These are phyloP conservation scores for Burhinus bistriatus DNA, from an alignment of 2,113 vertebrate genomes.

Conservation along the genomic window DNA sequence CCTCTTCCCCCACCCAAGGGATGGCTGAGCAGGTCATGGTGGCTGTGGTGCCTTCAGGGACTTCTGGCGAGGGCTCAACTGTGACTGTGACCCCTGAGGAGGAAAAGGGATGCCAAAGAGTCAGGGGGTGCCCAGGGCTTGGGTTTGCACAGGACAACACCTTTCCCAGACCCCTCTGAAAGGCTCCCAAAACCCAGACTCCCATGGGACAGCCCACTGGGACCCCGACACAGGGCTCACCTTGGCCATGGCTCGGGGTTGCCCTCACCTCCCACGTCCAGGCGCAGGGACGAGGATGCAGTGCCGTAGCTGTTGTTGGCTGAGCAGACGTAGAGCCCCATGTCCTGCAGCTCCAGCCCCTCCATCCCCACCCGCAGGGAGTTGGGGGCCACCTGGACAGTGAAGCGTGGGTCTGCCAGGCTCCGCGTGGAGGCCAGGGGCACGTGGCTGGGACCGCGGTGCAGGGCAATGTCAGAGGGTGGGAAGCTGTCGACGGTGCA, in stretches of 20 bases:
- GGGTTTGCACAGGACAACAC: not conserved
- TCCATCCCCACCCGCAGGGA: conserved; percentile 51
- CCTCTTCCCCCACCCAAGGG: not conserved
- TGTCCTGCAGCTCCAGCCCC: not conserved
- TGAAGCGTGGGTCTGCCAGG: not conserved
- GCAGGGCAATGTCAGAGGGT: conserved; percentile 33
- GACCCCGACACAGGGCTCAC: rapidly evolving
- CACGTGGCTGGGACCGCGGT: not conserved
- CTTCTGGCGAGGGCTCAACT: conserved; percentile 52
- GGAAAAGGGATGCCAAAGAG: rapidly evolving
- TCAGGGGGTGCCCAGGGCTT: rapidly evolving
- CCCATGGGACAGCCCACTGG: rapidly evolving
- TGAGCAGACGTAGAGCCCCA: conserved; percentile 52
- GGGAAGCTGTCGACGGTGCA: conserved; percentile 72
- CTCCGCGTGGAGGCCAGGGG: not conserved
- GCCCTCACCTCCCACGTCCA: conserved; percentile 49
- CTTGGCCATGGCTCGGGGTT: not conserved
- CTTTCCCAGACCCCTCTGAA: rapidly evolving
- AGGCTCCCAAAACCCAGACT: rapidly evolving
- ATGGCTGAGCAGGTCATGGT: conserved; percentile 64
- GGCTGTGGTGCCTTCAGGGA: conserved; percentile 46
- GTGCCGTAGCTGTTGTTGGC: conserved; percentile 66
- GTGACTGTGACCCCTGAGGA: conserved; percentile 44
- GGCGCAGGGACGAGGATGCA: not conserved
- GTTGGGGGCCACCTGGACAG: conserved; percentile 28